Conservation (phyloP, 1,140 invertebrate species). For the Ceratosolen fusciceps region DNA sequence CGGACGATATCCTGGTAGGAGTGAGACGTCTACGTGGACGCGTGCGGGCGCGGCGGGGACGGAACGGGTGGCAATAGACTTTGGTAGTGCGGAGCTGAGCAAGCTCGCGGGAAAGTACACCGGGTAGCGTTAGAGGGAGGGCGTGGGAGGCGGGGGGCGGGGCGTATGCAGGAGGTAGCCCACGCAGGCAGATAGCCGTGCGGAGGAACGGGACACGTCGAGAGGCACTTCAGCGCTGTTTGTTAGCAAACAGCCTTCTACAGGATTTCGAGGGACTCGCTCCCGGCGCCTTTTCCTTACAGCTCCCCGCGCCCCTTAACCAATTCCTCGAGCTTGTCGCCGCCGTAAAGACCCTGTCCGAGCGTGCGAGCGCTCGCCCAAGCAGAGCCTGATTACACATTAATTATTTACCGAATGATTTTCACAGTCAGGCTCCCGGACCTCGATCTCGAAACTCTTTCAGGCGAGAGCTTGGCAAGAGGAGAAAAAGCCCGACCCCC, state of each 20-base stretch:
- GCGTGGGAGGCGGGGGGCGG: slow-evolving; percentile 33
- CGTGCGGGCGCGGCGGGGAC: not conserved
- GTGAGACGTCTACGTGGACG: not conserved
- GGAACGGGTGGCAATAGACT: not conserved
- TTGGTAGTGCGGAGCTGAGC: no score
- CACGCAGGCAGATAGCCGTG: slow-evolving; percentile 33
- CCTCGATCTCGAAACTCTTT: no score
- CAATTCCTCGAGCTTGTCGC: not conserved
- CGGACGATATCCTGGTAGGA: not conserved
- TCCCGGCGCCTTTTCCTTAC: slow-evolving; percentile 60
- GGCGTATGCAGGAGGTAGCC: slow-evolving; percentile 35
- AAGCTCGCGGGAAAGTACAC: slow-evolving; percentile 33
- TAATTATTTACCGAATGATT: slow-evolving; percentile 69
- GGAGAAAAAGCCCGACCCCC: no score
- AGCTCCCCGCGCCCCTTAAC: not conserved
- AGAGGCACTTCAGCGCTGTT: slow-evolving; percentile 64
- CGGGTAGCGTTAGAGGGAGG: slow-evolving; percentile 25
- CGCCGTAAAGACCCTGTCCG: slow-evolving; percentile 37
- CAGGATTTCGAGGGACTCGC: slow-evolving; percentile 50
- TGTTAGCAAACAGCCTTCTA: slow-evolving; percentile 66
- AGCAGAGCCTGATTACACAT: slow-evolving; percentile 67
- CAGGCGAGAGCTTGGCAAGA: no score
- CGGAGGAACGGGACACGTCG: slow-evolving; percentile 49
- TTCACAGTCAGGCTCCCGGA: not conserved
- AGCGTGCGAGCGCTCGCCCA: slow-evolving; percentile 57